A percentile compares a stretch with the other conserved stretches of the same genome.
phyloP scores from a whole-genome alignment of 2,797 vertebrate genomes.

The Ptychobarbus kaznakovi region DNA sequence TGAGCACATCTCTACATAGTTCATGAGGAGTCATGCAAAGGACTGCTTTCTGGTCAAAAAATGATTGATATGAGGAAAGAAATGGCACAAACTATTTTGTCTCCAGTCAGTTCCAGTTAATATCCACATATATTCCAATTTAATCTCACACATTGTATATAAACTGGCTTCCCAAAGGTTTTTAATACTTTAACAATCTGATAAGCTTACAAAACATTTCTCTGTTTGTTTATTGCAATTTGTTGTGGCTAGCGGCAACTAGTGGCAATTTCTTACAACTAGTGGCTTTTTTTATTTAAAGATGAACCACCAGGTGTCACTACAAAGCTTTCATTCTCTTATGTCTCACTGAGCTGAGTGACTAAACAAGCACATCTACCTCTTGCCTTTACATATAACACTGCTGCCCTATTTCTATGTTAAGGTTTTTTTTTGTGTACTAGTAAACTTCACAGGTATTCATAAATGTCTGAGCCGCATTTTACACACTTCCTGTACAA shows the following conservation, averaged over 20 bases:
- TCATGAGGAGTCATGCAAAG: neutral
- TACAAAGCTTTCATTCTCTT: slow-evolving; percentile 15
- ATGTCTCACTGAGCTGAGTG: neutral
- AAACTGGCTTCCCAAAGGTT: neutral
- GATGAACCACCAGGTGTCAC: slow-evolving; percentile 47
- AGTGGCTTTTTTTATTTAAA: neutral
- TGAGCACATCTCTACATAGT: neutral
- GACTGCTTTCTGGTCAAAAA: neutral
- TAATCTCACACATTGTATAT: too few relatives aligned
- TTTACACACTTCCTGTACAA: slow-evolving; percentile 49
- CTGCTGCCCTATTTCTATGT: neutral
- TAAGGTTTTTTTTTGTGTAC: neutral
- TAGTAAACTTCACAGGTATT: slow-evolving; percentile 14
- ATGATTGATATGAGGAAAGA: neutral
- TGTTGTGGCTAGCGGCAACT: neutral
- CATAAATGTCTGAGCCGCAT: slow-evolving; percentile 19
- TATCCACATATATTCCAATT: neutral
- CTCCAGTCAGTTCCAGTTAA: neutral
- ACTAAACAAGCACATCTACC: neutral
- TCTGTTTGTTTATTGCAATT: neutral
- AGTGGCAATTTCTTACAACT: neutral
- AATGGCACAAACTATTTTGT: neutral
- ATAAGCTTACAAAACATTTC: neutral
- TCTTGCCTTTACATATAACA: neutral
- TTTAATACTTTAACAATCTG: neutral